phyloP scores from a whole-genome alignment of 2,113 vertebrate species.

The Pedetes capensis region DNA sequence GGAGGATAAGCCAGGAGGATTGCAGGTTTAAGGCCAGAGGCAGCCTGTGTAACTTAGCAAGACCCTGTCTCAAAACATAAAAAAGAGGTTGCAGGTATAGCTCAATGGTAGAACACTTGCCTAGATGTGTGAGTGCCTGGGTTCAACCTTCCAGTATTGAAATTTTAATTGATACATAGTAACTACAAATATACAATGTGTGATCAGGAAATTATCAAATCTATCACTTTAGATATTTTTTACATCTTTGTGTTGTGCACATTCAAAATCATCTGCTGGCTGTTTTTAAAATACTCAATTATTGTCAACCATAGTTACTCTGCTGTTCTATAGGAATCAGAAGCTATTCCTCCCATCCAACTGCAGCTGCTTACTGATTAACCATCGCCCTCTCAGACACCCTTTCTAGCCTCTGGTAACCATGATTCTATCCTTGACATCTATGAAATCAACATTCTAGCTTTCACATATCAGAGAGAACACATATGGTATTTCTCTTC shows the following conservation, averaged over 20 bases:
- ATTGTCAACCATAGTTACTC: background rate
- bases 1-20: no score
- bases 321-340: background rate
- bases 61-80: no score
- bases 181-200: background rate
- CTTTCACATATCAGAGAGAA: background rate
- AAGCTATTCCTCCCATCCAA: background rate
- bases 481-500: background rate
- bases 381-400: background rate
- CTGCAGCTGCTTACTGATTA: background rate
- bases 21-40: no score
- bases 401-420: background rate
- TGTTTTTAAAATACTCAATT: background rate
- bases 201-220: no score
- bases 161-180: background rate
- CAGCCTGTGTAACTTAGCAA: no score
- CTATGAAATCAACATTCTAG: background rate
- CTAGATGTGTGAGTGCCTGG: no score
- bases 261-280: background rate
- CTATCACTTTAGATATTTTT: background rate
- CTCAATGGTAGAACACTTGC: no score
- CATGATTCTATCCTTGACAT: no score
- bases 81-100: no score
- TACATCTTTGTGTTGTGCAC: background rate
- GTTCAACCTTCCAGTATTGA: no score